Evolutionary conservation across 30 jellyfish, hydroid and myxozoan genomes (phyloP), one percentile per base, ranked within the genome.

Genomic region (Rhopilema esculentum): DNA sequence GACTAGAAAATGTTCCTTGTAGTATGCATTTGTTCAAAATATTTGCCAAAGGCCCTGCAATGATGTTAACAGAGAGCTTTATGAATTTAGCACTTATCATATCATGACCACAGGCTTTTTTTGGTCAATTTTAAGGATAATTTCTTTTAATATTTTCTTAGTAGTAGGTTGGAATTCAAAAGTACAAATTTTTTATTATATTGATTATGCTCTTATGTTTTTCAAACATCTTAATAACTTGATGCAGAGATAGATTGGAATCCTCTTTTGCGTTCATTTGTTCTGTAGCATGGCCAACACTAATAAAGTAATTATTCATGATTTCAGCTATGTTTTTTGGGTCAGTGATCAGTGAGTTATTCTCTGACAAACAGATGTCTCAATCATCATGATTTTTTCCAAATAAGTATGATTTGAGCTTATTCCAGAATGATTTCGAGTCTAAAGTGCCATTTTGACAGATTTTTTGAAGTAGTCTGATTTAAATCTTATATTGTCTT

Each of bases 51-150:
- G 77, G 77, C 28, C 23, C 23, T 16, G 28, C 28, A 24, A 66
- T 66, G 17, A 69, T 69, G 20, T 69, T 52, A 4, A 32, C 80
- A 69, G 49, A 12, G 65, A 69, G 0, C 28, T 69, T 69, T 69
- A 24, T 18, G 20, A 69, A 69, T 32, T 69, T 69, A 17, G 80
- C 80, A 69, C 28, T 69, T 12, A 69, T 69, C 25, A 32, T 12
- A 69, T 69, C 80, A 69, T 69, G 80, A 69, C 80, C 80, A 25
- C 18, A 23, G n/a, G 80, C 25, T 69, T 69, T 69, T 69, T 69
- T 69, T 63, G 73, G 21, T 63, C 21, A 63, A 12, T 27, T 8
- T 4, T 20, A 30, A 8, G 25, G 25, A 30, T 17, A 8, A 20
- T 27, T 63, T 8, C 25, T 52, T 63, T 17, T 63, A 63, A 20